Conservation (phyloP, 2,113 vertebrate species). For the Cochlearius cochlearius region DNA sequence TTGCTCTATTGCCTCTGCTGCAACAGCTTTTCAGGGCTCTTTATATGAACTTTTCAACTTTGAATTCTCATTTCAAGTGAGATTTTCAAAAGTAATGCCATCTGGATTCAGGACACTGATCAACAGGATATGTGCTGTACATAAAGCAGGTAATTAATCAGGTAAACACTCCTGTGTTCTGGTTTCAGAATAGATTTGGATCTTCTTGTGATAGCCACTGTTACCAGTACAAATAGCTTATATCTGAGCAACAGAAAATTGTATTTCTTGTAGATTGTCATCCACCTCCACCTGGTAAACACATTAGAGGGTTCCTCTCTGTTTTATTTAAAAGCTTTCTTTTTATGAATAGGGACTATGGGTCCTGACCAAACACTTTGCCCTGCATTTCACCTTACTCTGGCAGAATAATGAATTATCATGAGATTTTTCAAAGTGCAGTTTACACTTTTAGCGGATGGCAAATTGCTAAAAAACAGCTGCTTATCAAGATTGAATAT, state of each 20-base stretch:
- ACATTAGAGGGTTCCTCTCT: not conserved
- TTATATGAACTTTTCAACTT: not conserved
- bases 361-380: conserved; percentile 24
- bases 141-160: not conserved
- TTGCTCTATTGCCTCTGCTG: not conserved
- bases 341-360: not conserved
- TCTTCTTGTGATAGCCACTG: not conserved
- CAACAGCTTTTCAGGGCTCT: not conserved
- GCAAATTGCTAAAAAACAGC: conserved; percentile 39
- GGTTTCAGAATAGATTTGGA: not conserved
- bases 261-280: not conserved
- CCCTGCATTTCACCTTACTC: conserved; percentile 36
- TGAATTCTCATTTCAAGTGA: not conserved
- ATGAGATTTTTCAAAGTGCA: conserved; percentile 27
- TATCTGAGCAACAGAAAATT: not conserved
- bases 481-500: conserved; percentile 48
- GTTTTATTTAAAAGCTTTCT: not conserved
- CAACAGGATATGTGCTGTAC: not conserved
- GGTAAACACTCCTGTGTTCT: not conserved
- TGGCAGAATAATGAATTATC: conserved; percentile 40
- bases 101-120: not conserved
- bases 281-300: not conserved
- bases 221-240: not conserved
- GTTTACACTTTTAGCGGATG: conserved; percentile 22
- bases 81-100: not conserved